phyloP scores from a whole-genome alignment of 2,888 invertebrate genomes.

The Ethmia dodecea region DNA sequence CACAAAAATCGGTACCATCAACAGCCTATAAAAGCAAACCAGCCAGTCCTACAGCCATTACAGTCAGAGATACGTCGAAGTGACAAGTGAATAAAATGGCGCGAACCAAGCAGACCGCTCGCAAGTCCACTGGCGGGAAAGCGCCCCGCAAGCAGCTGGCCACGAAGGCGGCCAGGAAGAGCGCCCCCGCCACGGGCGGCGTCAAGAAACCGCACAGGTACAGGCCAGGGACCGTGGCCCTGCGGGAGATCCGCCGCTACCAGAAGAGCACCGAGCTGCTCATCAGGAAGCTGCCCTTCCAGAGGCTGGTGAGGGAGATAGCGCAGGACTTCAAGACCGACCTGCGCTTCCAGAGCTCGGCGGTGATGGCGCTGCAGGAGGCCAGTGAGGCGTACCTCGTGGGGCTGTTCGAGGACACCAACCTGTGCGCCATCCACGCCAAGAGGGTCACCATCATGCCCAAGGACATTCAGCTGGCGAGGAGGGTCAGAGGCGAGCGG shows the following conservation, averaged over 20 bases:
- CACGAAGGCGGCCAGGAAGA: no score
- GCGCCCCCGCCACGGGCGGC: constrained; percentile 84
- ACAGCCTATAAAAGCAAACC: no score
- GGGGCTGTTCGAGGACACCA: no score
- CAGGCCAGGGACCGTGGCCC: constrained; percentile 82
- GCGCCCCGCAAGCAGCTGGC: no score
- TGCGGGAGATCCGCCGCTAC: constrained; percentile 84
- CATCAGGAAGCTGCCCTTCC: constrained; percentile 84
- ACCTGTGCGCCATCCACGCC: constrained; percentile 86
- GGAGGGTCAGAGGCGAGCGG: constrained; percentile 54
- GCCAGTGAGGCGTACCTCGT: no score
- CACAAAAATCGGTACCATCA: no score
- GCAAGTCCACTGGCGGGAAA: no score
- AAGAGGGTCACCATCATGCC: constrained; percentile 64
- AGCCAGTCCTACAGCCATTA: no score
- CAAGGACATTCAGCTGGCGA: constrained; percentile 54
- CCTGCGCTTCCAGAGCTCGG: no score
- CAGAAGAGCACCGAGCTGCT: constrained; percentile 85
- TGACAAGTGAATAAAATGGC: constrained; percentile 73
- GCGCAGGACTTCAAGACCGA: constrained; percentile 87
- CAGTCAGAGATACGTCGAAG: no score
- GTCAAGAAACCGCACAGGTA: constrained; percentile 86
- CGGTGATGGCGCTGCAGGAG: no score
- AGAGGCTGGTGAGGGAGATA: constrained; percentile 84
- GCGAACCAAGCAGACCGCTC: no score